Evolutionary conservation across 30 jellyfish, hydroid and myxozoan species (phyloP).

Genomic region (Pseudorhiza aurosa): DNA sequence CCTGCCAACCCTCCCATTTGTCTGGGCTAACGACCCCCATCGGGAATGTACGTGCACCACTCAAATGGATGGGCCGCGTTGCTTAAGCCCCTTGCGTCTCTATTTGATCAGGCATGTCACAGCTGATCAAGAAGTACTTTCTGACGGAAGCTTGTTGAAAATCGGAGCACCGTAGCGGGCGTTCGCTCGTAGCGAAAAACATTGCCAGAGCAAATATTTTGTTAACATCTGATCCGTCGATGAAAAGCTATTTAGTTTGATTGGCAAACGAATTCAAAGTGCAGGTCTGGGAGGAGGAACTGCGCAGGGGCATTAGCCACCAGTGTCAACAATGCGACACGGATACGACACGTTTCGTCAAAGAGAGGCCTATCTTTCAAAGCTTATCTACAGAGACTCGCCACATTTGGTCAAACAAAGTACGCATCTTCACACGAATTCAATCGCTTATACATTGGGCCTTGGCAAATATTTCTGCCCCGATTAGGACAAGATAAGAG

Average conservation of each 20-base stretch:
- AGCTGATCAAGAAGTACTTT: no score
- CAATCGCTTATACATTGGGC: constrained; percentile 6
- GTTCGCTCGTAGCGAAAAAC: neutral
- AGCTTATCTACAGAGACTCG: no score
- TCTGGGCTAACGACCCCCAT: no score
- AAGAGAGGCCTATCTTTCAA: no score
- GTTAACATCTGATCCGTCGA: neutral
- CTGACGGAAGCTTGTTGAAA: no score
- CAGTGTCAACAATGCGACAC: neutral
- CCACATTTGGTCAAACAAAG: neutral
- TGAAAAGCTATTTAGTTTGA: neutral
- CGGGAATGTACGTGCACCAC: no score
- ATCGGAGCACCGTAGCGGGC: no score
- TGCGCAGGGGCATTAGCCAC: neutral
- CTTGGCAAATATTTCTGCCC: constrained; percentile 18
- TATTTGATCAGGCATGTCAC: no score
- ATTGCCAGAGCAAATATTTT: neutral
- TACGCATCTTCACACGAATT: constrained; percentile 17
- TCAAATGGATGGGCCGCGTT: no score
- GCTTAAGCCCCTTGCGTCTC: no score
- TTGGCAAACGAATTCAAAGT: neutral
- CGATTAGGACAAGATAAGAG: constrained; percentile 5
- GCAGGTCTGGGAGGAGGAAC: neutral
- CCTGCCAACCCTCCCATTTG: no score
- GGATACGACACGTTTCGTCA: no score